Percentiles rank a stretch among this genome's conserved stretches.
These are phyloP conservation scores for Drosophila gaucha DNA, from an alignment of 2,888 invertebrate genomes.

Conservation along the genomic window DNA sequence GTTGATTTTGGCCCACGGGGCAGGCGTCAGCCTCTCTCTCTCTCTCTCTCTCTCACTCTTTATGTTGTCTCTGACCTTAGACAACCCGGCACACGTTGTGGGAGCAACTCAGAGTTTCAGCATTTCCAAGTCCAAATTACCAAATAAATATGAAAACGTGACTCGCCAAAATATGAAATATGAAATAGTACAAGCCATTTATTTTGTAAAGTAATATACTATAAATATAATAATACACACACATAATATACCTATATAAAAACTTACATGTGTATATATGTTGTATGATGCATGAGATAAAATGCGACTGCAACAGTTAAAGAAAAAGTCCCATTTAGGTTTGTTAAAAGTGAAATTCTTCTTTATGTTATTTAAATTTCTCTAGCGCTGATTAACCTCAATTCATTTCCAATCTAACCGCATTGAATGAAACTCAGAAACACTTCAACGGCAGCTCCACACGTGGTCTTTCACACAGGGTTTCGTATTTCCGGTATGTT, in stretches of 20 bases:
- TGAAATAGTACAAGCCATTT: slow-evolving; percentile 12
- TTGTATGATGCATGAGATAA: background rate
- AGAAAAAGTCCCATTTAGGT: slow-evolving; percentile 9
- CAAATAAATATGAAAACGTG: slow-evolving; percentile 73
- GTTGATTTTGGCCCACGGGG: slow-evolving; percentile 58
- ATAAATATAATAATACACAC: background rate
- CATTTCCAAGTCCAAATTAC: slow-evolving; percentile 44
- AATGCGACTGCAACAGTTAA: background rate
- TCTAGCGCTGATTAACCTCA: slow-evolving; percentile 55
- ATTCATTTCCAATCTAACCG: slow-evolving; percentile 52
- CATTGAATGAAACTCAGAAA: slow-evolving; percentile 54
- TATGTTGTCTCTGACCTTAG: slow-evolving; percentile 62
- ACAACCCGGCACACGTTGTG: slow-evolving; percentile 74
- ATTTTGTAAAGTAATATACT: slow-evolving; percentile 1
- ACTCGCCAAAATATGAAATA: slow-evolving; percentile 37
- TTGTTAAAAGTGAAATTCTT: slow-evolving; percentile 48
- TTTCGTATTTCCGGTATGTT: slow-evolving; percentile 62
- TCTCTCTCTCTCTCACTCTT: slow-evolving; percentile 31
- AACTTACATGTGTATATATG: too few relatives aligned
- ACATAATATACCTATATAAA: too few relatives aligned
- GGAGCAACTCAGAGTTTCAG: slow-evolving; percentile 16
- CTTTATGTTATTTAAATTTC: slow-evolving; percentile 42
- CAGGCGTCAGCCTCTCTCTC: slow-evolving; percentile 33
- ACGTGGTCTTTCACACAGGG: slow-evolving; percentile 37
- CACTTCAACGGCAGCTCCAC: slow-evolving; percentile 42